Evolutionary conservation across 2,113 vertebrate species (phyloP).

Genomic region (Pituophis catenifer): DNA sequence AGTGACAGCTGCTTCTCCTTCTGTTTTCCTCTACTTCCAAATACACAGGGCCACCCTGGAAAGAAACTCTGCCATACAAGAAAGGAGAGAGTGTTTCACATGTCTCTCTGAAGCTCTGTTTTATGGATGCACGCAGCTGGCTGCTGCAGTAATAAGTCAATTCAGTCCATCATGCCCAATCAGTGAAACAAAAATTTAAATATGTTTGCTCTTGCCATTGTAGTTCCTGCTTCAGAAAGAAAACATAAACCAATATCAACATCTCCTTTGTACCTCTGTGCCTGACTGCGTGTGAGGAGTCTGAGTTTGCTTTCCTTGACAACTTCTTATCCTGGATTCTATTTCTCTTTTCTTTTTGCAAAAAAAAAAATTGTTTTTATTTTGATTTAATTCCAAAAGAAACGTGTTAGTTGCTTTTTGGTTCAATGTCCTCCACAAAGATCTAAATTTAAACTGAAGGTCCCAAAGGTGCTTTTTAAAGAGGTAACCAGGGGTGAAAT

Average conservation of each 20-base stretch:
- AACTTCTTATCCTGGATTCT: neutral
- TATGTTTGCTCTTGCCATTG: accelerated
- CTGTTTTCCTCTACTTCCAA: neutral
- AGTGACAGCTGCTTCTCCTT: neutral
- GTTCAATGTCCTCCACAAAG: neutral
- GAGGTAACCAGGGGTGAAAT: too few species aligned
- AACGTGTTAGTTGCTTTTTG: neutral
- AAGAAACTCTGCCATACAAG: neutral
- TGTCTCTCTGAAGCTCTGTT: neutral
- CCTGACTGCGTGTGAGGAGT: neutral
- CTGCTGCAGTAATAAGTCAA: neutral
- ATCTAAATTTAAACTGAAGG: neutral
- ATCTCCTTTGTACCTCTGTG: neutral
- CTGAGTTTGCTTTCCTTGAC: neutral
- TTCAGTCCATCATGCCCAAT: neutral
- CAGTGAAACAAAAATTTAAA: neutral
- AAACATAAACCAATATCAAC: neutral
- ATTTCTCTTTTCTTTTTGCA: neutral
- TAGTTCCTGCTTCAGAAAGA: accelerated
- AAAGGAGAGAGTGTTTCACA: neutral
- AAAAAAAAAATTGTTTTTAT: neutral
- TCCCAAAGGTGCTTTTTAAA: neutral
- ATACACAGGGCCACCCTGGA: neutral
- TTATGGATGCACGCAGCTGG: neutral
- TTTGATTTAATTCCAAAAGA: neutral